Percentiles rank a stretch among this genome's conserved stretches.
These are phyloP conservation scores for Drosophila acutilabella DNA, from an alignment of 2,888 invertebrate genomes.

Conservation along the genomic window DNA sequence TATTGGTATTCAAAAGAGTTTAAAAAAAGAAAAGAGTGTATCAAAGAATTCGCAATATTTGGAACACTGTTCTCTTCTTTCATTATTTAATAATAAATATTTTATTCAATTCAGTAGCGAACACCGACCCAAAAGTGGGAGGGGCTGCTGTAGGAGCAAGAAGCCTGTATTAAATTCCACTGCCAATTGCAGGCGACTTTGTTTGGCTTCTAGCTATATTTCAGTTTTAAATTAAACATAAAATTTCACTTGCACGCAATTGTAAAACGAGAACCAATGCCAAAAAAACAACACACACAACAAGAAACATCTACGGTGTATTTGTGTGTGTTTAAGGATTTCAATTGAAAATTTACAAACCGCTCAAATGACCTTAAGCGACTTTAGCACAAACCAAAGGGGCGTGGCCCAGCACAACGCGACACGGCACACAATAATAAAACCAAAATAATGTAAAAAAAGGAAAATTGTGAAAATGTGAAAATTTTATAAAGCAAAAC, in stretches of 20 bases:
- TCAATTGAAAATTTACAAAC: slow-evolving; percentile 74
- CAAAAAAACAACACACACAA: neutral
- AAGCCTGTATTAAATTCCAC: slow-evolving; percentile 58
- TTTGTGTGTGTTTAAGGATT: slow-evolving; percentile 45
- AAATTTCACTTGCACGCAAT: slow-evolving; percentile 59
- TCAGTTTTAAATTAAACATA: slow-evolving; percentile 72
- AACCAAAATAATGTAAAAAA: too few relatives aligned
- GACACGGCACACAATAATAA: too few relatives aligned
- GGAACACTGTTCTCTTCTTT: slow-evolving; percentile 42
- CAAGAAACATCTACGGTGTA: neutral
- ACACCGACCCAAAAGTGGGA: slow-evolving; percentile 19
- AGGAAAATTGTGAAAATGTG: slow-evolving; percentile 50
- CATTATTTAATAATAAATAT: slow-evolving; percentile 72
- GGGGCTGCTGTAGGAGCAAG: slow-evolving; percentile 17
- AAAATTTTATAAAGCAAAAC: slow-evolving; percentile 74
- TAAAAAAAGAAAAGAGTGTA: slow-evolving; percentile 16
- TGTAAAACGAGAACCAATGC: slow-evolving; percentile 40
- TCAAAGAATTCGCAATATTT: slow-evolving; percentile 41
- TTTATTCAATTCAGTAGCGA: slow-evolving; percentile 55
- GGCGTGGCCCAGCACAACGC: slow-evolving; percentile 6
- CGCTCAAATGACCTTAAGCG: slow-evolving; percentile 72
- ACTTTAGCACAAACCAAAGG: slow-evolving; percentile 55
- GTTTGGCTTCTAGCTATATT: slow-evolving; percentile 62
- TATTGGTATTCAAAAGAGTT: neutral
- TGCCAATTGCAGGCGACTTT: slow-evolving; percentile 65